Base-by-base conservation (phyloP, 2,113 vertebrate genomes). In the western clawed frog (Xenopus tropicalis) region DNA sequence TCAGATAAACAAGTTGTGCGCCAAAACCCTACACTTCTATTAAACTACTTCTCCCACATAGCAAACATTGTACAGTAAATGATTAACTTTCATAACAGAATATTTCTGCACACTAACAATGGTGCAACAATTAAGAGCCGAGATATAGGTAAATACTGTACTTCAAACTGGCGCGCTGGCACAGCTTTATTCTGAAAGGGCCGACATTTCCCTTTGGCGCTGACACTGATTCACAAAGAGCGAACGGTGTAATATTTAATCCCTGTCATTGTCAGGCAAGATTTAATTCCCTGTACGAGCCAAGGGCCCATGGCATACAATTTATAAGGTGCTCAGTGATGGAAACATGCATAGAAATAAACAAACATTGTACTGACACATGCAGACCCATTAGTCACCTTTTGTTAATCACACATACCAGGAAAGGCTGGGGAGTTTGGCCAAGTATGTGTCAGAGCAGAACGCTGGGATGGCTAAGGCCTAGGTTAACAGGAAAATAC, bases 51-150 rank as follows among this genome's bases (percentile, higher is more conserved):
- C 73, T 69, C 73, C 66, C 58, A 51, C 29, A 69, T 66, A 20
- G 73, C 73, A 76, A 76, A 76, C 73, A 76, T 22, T 24, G 65
- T 24, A 63, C 21, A 24, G 73, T 76, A 43, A 76, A 76, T 76
- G 4, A 76, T 76, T 76, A 75, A 75, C 72, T 25, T 75, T 46
- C 72, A 69, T 74, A 69, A 22, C 24, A 42, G 57, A 75, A 69
- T 21, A 43, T 17, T 54, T 69, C 44, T 14, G 57, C 65, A 23
- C 66, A 52, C 66, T 25, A 76, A 69, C 73, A 76, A 76, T 76
- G 66, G 66, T 14, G 44, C 22, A 24, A 48, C 72, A 68, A 68
- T 69, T 62, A 42, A 21, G 29, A 66, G 72, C 13, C 9, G 25
- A 67, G 72, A 69, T 69, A 51, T 52, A 68, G 69, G 25, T 14